These are phyloP conservation scores for Spinibarbus caldwelli DNA, from an alignment of 2,797 vertebrate genomes.

Conservation along the genomic window DNA sequence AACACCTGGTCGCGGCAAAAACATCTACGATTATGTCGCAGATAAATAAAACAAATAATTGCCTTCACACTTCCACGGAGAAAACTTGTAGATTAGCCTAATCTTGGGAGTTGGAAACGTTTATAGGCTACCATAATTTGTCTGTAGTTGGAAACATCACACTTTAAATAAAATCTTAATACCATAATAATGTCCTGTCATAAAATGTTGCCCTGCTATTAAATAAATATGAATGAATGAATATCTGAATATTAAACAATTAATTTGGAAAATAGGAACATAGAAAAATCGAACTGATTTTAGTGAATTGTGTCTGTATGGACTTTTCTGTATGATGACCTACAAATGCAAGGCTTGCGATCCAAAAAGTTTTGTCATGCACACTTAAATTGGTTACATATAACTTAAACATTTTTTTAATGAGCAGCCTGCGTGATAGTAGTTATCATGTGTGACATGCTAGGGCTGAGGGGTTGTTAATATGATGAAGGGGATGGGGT, in stretches of 20 bases:
- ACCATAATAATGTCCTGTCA: neutral
- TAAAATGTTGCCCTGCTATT: too few species aligned
- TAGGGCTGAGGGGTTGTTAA: slow-evolving; percentile 31
- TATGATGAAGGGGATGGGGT: slow-evolving; percentile 47
- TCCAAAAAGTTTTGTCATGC: neutral
- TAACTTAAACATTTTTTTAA: neutral
- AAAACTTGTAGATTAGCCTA: neutral
- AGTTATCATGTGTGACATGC: slow-evolving; percentile 32
- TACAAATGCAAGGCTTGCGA: neutral
- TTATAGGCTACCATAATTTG: neutral
- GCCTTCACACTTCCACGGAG: slow-evolving; percentile 48
- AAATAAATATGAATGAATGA: neutral
- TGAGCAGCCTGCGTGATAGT: neutral
- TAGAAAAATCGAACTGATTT: neutral
- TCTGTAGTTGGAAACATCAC: neutral
- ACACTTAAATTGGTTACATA: neutral
- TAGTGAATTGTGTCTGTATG: neutral
- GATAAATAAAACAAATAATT: slow-evolving; percentile 56
- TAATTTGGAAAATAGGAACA: neutral
- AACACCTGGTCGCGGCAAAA: slow-evolving; percentile 21
- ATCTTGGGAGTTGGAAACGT: neutral
- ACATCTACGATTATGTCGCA: slow-evolving; percentile 28
- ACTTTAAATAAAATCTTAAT: neutral
- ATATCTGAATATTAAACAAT: neutral
- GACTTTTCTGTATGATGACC: neutral